Conservation (phyloP, 2,888 invertebrate species). For the Pinctada fucata region DNA sequence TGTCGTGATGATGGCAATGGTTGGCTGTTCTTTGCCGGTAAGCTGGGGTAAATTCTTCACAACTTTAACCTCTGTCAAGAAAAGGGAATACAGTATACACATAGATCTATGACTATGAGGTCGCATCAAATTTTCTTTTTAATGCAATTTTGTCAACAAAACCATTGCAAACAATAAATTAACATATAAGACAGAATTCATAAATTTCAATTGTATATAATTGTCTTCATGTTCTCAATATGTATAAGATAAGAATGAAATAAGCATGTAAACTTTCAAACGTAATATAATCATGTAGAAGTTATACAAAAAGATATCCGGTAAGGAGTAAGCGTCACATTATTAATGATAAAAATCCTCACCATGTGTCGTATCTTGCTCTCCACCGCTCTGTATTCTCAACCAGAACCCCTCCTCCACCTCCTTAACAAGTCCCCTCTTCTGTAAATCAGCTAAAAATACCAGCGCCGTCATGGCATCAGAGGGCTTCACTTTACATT, state of each 20-base stretch:
- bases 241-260: too few species aligned
- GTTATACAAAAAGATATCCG: too few species aligned
- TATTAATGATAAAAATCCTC: neutral
- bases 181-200: too few species aligned
- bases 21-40: conserved; percentile 92
- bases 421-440: conserved; percentile 66
- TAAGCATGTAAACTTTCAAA: too few species aligned
- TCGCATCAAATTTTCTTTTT: too few species aligned
- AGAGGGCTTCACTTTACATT: conserved; percentile 57
- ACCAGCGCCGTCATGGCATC: conserved; percentile 69
- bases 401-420: conserved; percentile 71
- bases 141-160: too few species aligned
- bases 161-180: too few species aligned
- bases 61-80: conserved; percentile 76
- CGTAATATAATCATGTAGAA: too few species aligned
- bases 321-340: too few species aligned
- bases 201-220: too few species aligned
- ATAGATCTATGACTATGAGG: neutral
- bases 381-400: conserved; percentile 65
- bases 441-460: conserved; percentile 71
- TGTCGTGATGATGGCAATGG: conserved; percentile 98
- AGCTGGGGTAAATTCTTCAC: conserved; percentile 97
- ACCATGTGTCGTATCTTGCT: conserved; percentile 59
- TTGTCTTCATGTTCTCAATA: too few species aligned
- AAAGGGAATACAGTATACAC: neutral